Conservation (phyloP, 2,797 vertebrate species). For the Mico argentatus region DNA sequence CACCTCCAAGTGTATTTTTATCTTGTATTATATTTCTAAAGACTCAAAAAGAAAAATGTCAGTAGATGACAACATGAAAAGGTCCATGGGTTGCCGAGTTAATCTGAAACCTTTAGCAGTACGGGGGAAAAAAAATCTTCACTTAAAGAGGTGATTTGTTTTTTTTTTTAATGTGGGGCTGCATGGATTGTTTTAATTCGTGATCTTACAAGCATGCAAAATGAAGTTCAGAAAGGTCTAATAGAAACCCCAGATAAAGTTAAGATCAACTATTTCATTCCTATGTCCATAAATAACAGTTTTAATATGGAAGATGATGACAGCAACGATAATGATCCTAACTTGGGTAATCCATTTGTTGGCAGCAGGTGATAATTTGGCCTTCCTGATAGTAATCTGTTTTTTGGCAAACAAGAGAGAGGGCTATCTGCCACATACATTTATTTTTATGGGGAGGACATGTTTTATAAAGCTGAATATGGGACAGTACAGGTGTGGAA, state of each 20-base stretch:
- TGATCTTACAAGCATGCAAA: background rate
- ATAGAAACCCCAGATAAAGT: constrained; percentile 52
- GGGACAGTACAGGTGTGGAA: constrained; percentile 69
- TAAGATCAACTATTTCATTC: constrained; percentile 28
- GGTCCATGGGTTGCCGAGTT: constrained; percentile 55
- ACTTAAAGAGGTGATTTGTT: constrained; percentile 54
- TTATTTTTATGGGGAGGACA: constrained; percentile 66
- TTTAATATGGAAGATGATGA: constrained; percentile 15
- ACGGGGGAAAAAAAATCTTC: constrained; percentile 42
- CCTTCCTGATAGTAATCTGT: constrained; percentile 67
- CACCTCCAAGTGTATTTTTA: constrained; percentile 70
- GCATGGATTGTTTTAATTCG: constrained; percentile 27
- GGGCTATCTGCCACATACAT: constrained; percentile 64
- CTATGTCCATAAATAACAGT: constrained; percentile 32
- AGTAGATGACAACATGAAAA: constrained; percentile 28
- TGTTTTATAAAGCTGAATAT: constrained; percentile 68
- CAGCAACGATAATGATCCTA: constrained; percentile 62
- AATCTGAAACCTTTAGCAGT: constrained; percentile 62
- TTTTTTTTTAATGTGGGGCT: background rate
- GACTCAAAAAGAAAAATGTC: constrained; percentile 74
- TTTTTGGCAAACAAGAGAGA: constrained; percentile 71
- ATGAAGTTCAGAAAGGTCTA: constrained; percentile 58
- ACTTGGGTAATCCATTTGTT: constrained; percentile 67
- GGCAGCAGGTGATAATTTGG: constrained; percentile 69
- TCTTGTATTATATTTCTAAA: constrained; percentile 69